Evolutionary conservation across 2,888 invertebrate genomes (phyloP), one percentile per base, ranked within the genome.

Genomic region (Caenorhabditis parvicauda): DNA sequence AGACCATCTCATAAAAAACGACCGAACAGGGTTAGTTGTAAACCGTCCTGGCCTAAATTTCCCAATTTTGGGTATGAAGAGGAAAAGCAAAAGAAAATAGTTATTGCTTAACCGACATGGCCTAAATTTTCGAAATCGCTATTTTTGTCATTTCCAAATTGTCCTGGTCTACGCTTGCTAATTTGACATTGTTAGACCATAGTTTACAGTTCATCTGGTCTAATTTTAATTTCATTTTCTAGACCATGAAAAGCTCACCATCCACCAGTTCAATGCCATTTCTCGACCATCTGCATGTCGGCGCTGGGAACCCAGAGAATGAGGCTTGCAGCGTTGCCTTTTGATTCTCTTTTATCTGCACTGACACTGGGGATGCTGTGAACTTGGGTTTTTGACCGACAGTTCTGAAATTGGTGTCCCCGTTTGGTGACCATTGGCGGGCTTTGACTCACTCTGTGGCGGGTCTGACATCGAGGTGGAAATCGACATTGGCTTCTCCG

Each of bases 251-350:
- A 19, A 7, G 32, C 52, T 35, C 42, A 64, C 74, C 72, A 52
- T 73, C 70, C 44, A 58, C 54, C 37, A 77, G 65, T 43, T 64
- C 67, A 9, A 54, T 49, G 39, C 65, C 71, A 29, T 62, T 74
- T 42, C 64, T 67, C 60, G 67, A 77, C 77, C 77, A 77, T 28
- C 64, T 53, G 46, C 72, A 74, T 37, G 62, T 54, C 32, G 76
- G 76, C 24, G 47, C 48, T 9, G 77, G 77, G 14, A 49, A 54
- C 39, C 76, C 76, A 41, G 70, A 67, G 64, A 75, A 77, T 45
- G 70, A 66, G 56, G 70, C 69, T 32, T 57, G 62, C 55, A 77
- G 67, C 59, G 73, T 66, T 37, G 72, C 76, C 53, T 55, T 60
- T 47, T 49, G 56, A 55, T 32, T 32, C 14, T 32, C 35, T 32